Evolutionary conservation across 64 coral and sea anemone species (phyloP), one percentile per base, ranked within the genome.

Genomic region (Stylophora pistillata): DNA sequence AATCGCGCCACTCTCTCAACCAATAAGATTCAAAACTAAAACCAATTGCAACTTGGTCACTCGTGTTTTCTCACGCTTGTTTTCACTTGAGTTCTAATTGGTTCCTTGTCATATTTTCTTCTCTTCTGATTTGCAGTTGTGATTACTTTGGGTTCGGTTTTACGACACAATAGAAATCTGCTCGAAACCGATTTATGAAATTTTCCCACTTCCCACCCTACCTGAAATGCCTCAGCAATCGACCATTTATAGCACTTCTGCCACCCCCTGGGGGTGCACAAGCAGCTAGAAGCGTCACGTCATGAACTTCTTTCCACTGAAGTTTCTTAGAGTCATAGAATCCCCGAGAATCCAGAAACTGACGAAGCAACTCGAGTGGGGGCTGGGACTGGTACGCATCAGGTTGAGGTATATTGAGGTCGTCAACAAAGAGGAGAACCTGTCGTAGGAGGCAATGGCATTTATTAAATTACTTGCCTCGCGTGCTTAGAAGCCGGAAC

Each of bases 361-460:
- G 86, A 72, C 96, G 96, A 17, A 95, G 73, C 32, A 99, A 74
- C 32, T 99, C 96, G 58, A 99, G 78, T 34, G 96, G 96, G 25
- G 96, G 90, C 57, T 99, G 96, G 53, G 93, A 93, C 13, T 90
- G 88, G 64, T 89, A 99, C 21, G 89, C 74, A 41, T 99, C 96
- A 6, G 90, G 93, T 33, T 95, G 93, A 55, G 96, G 96, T 93
- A 99, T 95, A 82, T 99, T 99, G n/a, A 99, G 90, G 76, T 99
- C 96, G 84, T 99, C 96, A 62, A 99, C 84, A 71, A 99, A 99
- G 25, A 99, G 68, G 31, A 99, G 28, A 2, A 87, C 84, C 95
- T 98, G 77, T 26, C 58, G 37, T 23, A 21, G 53, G 33, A 63
- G 25, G 18, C 32, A 10, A 58, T 26, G 12, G 12, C 10, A 25